Base-by-base conservation (phyloP, 2,797 vertebrate genomes). In the Poeciliopsis paucimaculata region DNA sequence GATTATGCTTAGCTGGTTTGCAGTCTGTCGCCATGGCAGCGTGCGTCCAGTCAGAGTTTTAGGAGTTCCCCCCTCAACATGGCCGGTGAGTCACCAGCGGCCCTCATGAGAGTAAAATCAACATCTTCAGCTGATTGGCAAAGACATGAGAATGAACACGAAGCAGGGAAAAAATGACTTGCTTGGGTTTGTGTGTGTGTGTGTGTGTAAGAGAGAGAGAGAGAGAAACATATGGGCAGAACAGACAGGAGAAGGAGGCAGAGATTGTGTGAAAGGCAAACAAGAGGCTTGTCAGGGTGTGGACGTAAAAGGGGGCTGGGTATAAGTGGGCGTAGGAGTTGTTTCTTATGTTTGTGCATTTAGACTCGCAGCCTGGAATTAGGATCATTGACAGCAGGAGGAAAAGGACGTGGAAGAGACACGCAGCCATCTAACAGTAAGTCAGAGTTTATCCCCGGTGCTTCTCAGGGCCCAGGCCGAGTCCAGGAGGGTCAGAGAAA, bases 11-110 rank as follows among this genome's bases (percentile, higher is more conserved):
- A 31, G 70, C 43, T 66, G 11, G 72, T 49, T 73, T 79, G 77
- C 77, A 31, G 88, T 86, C 88, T 80, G 92, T 93, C 43, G 0
- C 94, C 93, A 93, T 93, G 91, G 88, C 41, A 93, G 43, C 93
- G 2, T 0, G 73, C 2, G 57, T 64, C 72, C 82, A 87, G 55
- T 85, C 77, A 76, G 45, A 83, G 83, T 89, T 93, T 62, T 79
- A 91, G 90, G 90, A 92, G 87, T 91, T 77, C 79, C 90, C 83
- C 55, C 75, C n/a, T 57, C 85, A 83, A 85, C 85, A 75, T 46
- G 11, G 68, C 41, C 81, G 78, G 86, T 94, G 93, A 94, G 89
- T 95, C 93, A 94, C 49, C 73, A 55, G 55, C 72, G 8, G 60
- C 68, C 57, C 80, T 53, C 78, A 45, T 39, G 41, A 8, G 55